Percentiles rank a stretch among this genome's conserved stretches.
Conservation (phyloP, 2,797 vertebrate species). For the Poecilia velifera region DNA sequence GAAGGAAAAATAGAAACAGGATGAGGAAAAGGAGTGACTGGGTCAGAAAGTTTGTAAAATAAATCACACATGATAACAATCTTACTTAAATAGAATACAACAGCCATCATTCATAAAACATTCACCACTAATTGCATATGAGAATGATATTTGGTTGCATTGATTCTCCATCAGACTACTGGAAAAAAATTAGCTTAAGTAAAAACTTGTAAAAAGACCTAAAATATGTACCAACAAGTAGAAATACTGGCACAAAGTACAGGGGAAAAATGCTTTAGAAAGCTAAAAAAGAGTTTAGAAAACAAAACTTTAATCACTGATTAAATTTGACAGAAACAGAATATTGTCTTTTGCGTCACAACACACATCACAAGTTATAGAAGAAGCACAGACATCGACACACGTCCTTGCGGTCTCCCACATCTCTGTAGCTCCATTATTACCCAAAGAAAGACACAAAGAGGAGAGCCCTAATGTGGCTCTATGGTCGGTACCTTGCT, state of each 20-base stretch:
- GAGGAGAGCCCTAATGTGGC: not conserved
- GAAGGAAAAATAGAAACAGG: not conserved
- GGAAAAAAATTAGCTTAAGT: too few species aligned
- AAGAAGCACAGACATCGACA: not conserved
- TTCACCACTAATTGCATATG: not conserved
- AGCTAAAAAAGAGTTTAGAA: not conserved
- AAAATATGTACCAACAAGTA: not conserved
- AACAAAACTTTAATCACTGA: not conserved
- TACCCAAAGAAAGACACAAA: not conserved
- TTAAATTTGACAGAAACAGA: not conserved
- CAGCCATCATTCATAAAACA: not conserved
- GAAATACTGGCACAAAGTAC: not conserved
- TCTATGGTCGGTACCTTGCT: conserved; percentile 82
- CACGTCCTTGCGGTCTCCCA: not conserved
- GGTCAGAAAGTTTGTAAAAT: not conserved
- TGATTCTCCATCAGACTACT: not conserved
- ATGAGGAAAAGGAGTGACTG: not conserved
- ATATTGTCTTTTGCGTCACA: not conserved
- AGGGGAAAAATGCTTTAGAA: not conserved
- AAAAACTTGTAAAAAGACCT: not conserved
- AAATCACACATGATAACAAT: not conserved
- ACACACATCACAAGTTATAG: not conserved
- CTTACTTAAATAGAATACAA: not conserved
- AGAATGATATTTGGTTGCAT: not conserved
- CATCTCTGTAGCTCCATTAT: not conserved